Percentiles rank a stretch among this genome's conserved stretches.
Conservation (phyloP, 2,113 vertebrate genomes). For the Equus przewalskii region DNA sequence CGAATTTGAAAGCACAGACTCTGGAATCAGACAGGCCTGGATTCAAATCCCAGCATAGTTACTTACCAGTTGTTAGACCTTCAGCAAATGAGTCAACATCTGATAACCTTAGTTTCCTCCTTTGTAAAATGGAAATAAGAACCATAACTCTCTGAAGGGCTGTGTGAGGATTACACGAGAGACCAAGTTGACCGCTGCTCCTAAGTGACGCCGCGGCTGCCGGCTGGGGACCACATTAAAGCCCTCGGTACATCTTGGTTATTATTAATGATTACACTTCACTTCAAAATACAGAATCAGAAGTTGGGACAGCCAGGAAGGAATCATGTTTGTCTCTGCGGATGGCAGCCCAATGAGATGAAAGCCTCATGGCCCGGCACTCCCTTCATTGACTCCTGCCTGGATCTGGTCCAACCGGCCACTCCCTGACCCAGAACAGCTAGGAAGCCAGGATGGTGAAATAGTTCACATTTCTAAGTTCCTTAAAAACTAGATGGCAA, state of each 20-base stretch:
- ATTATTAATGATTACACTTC: background rate
- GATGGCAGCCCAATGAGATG: background rate
- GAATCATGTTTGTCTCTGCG: background rate
- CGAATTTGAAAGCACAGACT: slow-evolving; percentile 4
- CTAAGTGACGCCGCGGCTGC: background rate
- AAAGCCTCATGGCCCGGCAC: background rate
- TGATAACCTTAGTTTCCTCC: background rate
- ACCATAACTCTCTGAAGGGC: background rate
- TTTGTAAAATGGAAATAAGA: background rate
- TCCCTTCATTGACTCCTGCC: background rate
- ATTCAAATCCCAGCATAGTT: slow-evolving; percentile 9
- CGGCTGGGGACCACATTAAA: rapidly evolving
- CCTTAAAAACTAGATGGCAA: background rate
- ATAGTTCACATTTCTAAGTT: background rate
- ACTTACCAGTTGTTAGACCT: background rate
- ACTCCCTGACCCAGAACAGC: background rate
- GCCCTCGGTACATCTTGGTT: background rate
- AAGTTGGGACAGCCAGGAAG: background rate
- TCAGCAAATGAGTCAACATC: background rate
- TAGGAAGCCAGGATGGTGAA: background rate
- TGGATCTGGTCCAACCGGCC: background rate
- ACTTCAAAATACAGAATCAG: background rate
- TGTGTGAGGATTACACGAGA: background rate
- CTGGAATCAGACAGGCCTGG: background rate
- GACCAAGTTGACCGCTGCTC: background rate